Percentiles rank a stretch among this genome's conserved stretches.
These are phyloP conservation scores for Amblyteles armatorius DNA, from an alignment of 2,888 invertebrate genomes.

Conservation along the genomic window DNA sequence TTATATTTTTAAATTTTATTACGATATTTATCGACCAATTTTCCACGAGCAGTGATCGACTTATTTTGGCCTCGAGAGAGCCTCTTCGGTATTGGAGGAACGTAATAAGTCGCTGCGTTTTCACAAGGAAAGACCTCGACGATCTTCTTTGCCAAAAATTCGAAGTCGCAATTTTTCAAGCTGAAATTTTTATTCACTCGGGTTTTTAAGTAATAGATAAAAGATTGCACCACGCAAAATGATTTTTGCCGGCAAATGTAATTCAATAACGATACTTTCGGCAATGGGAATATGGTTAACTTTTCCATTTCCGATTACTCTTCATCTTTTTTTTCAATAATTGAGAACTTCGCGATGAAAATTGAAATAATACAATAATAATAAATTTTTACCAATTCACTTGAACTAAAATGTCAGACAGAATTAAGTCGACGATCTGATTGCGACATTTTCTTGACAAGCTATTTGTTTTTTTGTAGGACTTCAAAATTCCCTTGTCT, in stretches of 20 bases:
- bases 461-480: neutral
- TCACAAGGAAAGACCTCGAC: slow-evolving; percentile 16
- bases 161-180: slow-evolving; percentile 25
- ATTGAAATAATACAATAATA: slow-evolving; percentile 11
- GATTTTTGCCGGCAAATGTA: neutral
- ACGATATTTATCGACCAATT: slow-evolving; percentile 42
- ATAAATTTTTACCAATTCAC: neutral
- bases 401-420: slow-evolving; percentile 10
- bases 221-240: neutral
- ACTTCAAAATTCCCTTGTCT: neutral
- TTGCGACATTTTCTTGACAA: slow-evolving; percentile 12
- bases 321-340: neutral
- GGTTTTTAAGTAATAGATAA: neutral
- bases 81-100: slow-evolving; percentile 23
- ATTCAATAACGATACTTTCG: neutral
- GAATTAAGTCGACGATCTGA: slow-evolving; percentile 9
- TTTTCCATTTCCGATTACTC: neutral
- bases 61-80: slow-evolving; percentile 8
- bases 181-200: slow-evolving; percentile 1
- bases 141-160: slow-evolving; percentile 25
- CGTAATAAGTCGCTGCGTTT: neutral
- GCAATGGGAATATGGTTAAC: neutral
- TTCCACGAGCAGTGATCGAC: slow-evolving; percentile 23
- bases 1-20: slow-evolving; percentile 8
- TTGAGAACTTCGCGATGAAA: neutral